phyloP scores from a whole-genome alignment of 2,113 vertebrate genomes.

The Forbesichthys papilliferus region DNA sequence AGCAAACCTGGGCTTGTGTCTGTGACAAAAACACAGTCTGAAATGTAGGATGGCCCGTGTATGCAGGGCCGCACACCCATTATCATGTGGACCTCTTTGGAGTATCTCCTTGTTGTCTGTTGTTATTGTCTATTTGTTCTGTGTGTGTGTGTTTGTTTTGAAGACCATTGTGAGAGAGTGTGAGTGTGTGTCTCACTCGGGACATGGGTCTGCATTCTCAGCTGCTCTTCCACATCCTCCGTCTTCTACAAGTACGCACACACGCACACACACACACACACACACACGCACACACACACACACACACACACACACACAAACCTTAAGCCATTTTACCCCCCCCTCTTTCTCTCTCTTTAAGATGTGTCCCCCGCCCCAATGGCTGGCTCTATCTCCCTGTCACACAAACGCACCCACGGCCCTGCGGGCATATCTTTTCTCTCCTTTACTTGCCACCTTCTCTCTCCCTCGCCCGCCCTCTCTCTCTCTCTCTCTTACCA shows the following conservation, averaged over 20 bases:
- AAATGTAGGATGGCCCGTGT: no score
- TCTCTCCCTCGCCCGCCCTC: constrained; percentile 7
- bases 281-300: constrained; percentile 15
- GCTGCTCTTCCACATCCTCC: constrained; percentile 51
- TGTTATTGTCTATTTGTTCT: constrained; percentile 1
- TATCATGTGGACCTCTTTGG: not conserved
- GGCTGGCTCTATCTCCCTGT: not conserved
- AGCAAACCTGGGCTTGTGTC: constrained; percentile 35
- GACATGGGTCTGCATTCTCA: constrained; percentile 56
- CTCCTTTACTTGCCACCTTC: constrained; percentile 27
- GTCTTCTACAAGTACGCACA: not conserved
- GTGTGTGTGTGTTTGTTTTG: constrained; percentile 1
- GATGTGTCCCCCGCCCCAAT: constrained; percentile 7
- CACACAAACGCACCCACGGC: not conserved
- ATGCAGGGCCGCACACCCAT: not conserved
- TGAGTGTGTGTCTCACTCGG: constrained; percentile 29
- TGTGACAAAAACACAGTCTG: not conserved
- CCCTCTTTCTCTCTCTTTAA: constrained; percentile 10
- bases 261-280: constrained; percentile 17
- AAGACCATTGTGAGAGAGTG: constrained; percentile 11
- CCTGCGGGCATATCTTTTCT: constrained; percentile 19
- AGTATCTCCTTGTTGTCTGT: not conserved
- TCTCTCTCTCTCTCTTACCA: constrained; percentile 36
- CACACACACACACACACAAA: constrained; percentile 15
- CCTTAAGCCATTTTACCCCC: constrained; percentile 51